Base-by-base conservation (phyloP, 2,113 vertebrate species). In the Pongo pygmaeus region DNA sequence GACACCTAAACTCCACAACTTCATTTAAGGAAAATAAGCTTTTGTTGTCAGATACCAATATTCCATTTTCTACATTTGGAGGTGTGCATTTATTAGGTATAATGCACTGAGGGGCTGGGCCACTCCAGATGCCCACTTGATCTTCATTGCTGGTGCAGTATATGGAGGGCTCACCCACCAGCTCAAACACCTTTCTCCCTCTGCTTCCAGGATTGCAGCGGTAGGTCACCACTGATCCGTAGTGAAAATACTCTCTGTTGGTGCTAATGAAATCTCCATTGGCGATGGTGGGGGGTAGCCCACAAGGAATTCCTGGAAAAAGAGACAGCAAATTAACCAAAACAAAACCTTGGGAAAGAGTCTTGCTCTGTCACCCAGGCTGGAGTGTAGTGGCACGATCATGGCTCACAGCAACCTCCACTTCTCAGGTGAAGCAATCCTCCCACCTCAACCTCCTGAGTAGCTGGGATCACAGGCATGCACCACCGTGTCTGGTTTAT, bases 281-380 rank as follows among this genome's bases (percentile, higher is more conserved):
- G 85, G 97, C 74, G n/a, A 98, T 98, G 32, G 91, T 43, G 0
- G 98, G 98, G 0, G 98, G 98, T 0, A 94, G 94, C 46, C 20
- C 2, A 4, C 99, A 99, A 2, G 84, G 96, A 97, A 99, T 99
- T 2, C 5, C 99, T 93, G 59, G 59, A 67, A 55, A 0, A 83
- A 84, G 55, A 8, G 84, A n/a, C 2, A 6, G 30, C 75, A 48
- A 88, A 8, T 8, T 4, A 91, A 69, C 75, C 46, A 1, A 87
- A 46, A 57, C 5, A 64, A 64, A 13, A 64, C 5, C 12, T 35
- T 30, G 59, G 25, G 59, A 64, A 25, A 64, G 59, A 61, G 59
- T 30, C 59, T 61, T 61, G 59, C 16, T 46, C 46, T 6, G 50
- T 52, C 50, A 52, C 50, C 50, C 50, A 52, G 16, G 50, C 50